These are phyloP conservation scores for Patiria pectinifera DNA, from an alignment of 53 echinoderm and acorn worm species.

Conservation along the genomic window DNA sequence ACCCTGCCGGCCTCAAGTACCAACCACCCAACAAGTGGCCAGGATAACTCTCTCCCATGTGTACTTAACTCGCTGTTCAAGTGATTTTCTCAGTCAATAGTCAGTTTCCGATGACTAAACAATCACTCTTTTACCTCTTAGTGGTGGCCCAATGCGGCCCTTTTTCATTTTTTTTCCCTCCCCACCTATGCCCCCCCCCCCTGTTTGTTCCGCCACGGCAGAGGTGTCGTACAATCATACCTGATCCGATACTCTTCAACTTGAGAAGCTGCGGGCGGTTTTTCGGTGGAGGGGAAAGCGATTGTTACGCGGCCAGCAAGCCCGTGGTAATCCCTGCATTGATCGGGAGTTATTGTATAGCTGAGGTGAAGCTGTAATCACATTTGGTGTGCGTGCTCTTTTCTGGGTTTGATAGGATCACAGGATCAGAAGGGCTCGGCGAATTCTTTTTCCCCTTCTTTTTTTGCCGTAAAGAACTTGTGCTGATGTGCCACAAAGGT, in stretches of 20 bases:
- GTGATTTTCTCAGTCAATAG: slow-evolving; percentile 53
- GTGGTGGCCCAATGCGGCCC: neutral
- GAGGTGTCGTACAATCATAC: slow-evolving; percentile 29
- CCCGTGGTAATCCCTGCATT: slow-evolving; percentile 27
- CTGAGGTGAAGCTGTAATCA: slow-evolving; percentile 36
- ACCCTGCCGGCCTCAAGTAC: too few species aligned
- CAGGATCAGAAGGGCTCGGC: slow-evolving; percentile 36
- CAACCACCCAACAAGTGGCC: neutral
- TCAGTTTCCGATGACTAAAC: neutral
- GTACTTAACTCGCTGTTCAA: slow-evolving; percentile 39
- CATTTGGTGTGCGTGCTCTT: slow-evolving; percentile 53
- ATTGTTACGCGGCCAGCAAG: slow-evolving; percentile 38
- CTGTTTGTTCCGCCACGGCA: slow-evolving; percentile 40
- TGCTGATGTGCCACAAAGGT: neutral
- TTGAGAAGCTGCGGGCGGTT: slow-evolving; percentile 22
- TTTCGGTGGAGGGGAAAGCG: neutral
- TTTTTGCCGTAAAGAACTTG: neutral
- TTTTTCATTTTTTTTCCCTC: neutral
- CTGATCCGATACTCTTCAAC: slow-evolving; percentile 49
- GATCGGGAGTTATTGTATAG: slow-evolving; percentile 11
- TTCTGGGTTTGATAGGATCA: slow-evolving; percentile 13
- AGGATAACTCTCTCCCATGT: neutral
- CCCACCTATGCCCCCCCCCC: neutral
- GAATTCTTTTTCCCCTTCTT: slow-evolving; percentile 19
- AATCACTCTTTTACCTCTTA: slow-evolving; percentile 39